Evolutionary conservation across 2,888 invertebrate species (phyloP), one percentile per base, ranked within the genome.

Genomic region (Mesorhabditis spiculigera): DNA sequence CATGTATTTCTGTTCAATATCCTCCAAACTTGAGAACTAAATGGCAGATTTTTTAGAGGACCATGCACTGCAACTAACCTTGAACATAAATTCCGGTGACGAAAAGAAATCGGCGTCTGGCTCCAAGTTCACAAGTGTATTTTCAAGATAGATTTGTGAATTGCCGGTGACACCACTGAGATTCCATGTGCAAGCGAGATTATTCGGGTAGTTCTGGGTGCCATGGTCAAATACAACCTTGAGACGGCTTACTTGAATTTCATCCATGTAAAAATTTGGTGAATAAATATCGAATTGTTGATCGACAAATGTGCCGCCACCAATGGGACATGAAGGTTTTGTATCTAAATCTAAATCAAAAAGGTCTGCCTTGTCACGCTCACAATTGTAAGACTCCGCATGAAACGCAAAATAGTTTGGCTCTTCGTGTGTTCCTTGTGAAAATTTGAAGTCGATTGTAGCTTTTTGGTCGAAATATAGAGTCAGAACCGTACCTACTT

Each of bases 141-240:
- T 50, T n/a, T 50, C 58, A 10, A 50, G n/a, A 50, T 13, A 13
- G 10, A 50, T 50, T n/a, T 50, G 58, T n/a, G 58, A 50, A 13
- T 50, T n/a, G 0, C 58, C 58, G n/a, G 58, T 50, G 58, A 50
- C n/a, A 13, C 58, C 58, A 10, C 10, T 13, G n/a, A 50, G 8
- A 10, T n/a, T 50, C 58, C 58, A 50, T 13, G 58, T 50, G 58
- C 58, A 50, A 10, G n/a, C 8, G 10, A 50, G 8, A 50, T 50
- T 50, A n/a, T 50, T 50, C n/a, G 58, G 58, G n/a, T 50, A 50
- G n/a, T 50, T 50, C 58, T 50, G n/a, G n/a, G n/a, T 13, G n/a
- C n/a, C n/a, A n/a, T 50, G 10, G 58, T 3, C 58, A 50, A 50
- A 13, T 50, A 2, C n/a, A 50, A n/a, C 8, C 3, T 50, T n/a